phyloP scores from a whole-genome alignment of 1,140 invertebrate genomes.

The Bradysia coprophila region DNA sequence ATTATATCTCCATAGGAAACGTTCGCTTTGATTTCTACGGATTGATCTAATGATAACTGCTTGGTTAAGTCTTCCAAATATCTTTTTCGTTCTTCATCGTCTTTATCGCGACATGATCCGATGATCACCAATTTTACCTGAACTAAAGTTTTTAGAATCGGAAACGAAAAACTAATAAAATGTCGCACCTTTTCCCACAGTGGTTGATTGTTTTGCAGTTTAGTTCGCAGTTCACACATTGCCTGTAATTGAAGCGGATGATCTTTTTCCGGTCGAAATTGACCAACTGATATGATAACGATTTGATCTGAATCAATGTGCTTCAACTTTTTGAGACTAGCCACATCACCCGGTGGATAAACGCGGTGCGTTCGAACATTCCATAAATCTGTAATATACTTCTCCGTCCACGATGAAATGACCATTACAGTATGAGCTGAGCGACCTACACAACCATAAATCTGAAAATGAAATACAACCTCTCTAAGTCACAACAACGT shows the following conservation, averaged over 20 bases:
- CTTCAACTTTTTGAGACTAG: conserved; percentile 49
- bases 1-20: conserved; percentile 66
- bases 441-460: conserved; percentile 69
- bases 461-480: too few relatives aligned
- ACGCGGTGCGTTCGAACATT: conserved; percentile 55
- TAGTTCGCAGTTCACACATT: conserved; percentile 59
- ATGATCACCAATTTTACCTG: conserved; percentile 58
- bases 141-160: conserved; percentile 7
- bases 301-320: conserved; percentile 35
- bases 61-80: conserved; percentile 65
- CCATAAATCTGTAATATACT: conserved; percentile 85
- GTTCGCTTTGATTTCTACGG: conserved; percentile 81
- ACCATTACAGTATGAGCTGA: conserved; percentile 80
- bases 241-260: conserved; percentile 80
- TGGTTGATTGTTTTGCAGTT: conserved; percentile 39
- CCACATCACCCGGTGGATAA: conserved; percentile 90
- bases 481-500: too few relatives aligned
- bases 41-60: conserved; percentile 64
- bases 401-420: conserved; percentile 93
- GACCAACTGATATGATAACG: conserved; percentile 80
- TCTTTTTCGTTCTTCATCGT: conserved; percentile 65
- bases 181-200: conserved; percentile 41
- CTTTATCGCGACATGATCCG: conserved; percentile 77
- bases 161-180: neutral
- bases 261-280: conserved; percentile 97